These are phyloP conservation scores for Drosophila lowei DNA, from an alignment of 1,140 invertebrate genomes.

Conservation along the genomic window DNA sequence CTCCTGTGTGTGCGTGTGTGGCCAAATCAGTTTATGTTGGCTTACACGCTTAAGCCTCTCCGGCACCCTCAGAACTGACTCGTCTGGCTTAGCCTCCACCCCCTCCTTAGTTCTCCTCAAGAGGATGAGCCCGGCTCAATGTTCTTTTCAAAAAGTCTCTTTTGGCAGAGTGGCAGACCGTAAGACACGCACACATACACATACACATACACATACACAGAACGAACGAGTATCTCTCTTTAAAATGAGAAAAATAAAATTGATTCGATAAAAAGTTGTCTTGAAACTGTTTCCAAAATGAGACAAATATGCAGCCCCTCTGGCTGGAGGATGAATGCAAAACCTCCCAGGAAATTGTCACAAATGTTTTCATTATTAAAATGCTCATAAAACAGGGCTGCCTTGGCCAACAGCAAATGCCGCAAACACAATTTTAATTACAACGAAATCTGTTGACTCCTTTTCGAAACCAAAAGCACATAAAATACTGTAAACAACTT, in stretches of 20 bases:
- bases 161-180: slow-evolving; percentile 30
- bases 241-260: slow-evolving; percentile 8
- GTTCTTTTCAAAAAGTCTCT: slow-evolving; percentile 29
- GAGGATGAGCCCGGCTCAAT: slow-evolving; percentile 6
- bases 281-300: background rate
- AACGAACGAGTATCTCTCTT: background rate
- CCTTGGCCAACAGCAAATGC: slow-evolving; percentile 15
- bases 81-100: slow-evolving; percentile 10
- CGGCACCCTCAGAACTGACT: background rate
- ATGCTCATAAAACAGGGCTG: slow-evolving; percentile 22
- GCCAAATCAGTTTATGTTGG: slow-evolving; percentile 45
- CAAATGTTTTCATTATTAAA: slow-evolving; percentile 7
- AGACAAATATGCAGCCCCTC: background rate
- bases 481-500: slow-evolving; percentile 48
- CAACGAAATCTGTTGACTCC: slow-evolving; percentile 48
- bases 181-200: slow-evolving; percentile 2
- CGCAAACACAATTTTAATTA: slow-evolving; percentile 30
- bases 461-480: slow-evolving; percentile 32
- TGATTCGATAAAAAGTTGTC: background rate
- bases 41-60: slow-evolving; percentile 32
- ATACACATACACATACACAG: too few relatives aligned
- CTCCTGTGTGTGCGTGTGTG: slow-evolving; percentile 1
- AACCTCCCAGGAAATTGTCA: slow-evolving; percentile 23
- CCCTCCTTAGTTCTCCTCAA: background rate
- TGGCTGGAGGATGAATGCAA: background rate